Conservation (phyloP, 2,797 vertebrate species). For the Amazonetta brasiliensis region DNA sequence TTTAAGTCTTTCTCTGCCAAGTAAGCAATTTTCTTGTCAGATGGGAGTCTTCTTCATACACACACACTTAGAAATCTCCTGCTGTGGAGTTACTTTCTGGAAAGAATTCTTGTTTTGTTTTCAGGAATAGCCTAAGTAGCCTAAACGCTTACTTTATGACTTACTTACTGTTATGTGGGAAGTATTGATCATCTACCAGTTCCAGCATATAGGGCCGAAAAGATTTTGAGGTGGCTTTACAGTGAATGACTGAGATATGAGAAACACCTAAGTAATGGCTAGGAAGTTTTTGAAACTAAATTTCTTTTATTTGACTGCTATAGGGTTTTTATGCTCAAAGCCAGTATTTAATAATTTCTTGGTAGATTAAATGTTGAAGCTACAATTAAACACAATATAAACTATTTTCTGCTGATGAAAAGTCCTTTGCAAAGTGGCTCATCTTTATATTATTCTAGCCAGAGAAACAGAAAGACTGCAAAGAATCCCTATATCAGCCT, state of each 20-base stretch:
- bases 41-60: not conserved
- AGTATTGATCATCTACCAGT: not conserved
- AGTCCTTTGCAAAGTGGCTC: not conserved
- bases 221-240: not conserved
- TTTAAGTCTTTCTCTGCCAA: not conserved
- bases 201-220: not conserved
- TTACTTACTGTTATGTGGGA: not conserved
- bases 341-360: not conserved
- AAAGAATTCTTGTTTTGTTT: not conserved
- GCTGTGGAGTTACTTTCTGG: not conserved
- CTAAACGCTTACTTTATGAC: not conserved
- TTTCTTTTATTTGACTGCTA: not conserved
- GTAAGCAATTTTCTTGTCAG: slow-evolving; percentile 28
- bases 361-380: not conserved
- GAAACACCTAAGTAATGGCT: not conserved
- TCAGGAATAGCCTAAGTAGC: not conserved
- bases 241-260: not conserved
- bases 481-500: not conserved
- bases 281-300: not conserved
- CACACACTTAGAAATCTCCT: not conserved
- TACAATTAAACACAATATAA: not conserved
- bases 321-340: not conserved
- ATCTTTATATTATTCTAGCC: not conserved
- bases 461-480: not conserved
- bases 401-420: not conserved